phyloP scores from a whole-genome alignment of 1,140 invertebrate species.

The Pogonomyrmex californicus region DNA sequence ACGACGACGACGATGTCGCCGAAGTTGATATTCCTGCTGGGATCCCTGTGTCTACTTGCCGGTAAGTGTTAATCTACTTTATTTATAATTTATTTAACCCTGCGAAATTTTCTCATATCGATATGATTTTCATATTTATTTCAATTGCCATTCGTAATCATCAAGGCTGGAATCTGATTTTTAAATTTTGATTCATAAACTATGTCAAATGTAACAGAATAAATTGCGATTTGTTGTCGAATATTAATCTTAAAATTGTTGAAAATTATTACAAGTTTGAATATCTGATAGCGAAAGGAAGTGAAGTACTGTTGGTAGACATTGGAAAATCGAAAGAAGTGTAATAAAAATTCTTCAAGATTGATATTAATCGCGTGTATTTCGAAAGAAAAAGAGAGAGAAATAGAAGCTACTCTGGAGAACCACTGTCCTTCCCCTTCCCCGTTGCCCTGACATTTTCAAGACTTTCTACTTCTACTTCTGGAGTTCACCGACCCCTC shows the following conservation, averaged over 20 bases:
- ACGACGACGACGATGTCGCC: constrained; percentile 84
- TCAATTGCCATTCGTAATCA: not conserved
- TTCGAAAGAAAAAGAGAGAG: constrained; percentile 1
- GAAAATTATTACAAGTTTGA: not conserved
- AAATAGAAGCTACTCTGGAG: constrained; percentile 79
- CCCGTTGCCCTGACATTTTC: constrained; percentile 84
- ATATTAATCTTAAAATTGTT: not conserved
- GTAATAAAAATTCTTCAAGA: not conserved
- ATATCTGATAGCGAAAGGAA: not conserved
- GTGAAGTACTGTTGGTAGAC: not conserved
- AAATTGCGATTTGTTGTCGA: not conserved
- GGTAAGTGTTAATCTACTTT: constrained; percentile 80
- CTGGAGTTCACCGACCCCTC: constrained; percentile 75
- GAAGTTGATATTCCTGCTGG: constrained; percentile 83
- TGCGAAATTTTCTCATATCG: not conserved
- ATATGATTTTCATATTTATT: too few relatives aligned
- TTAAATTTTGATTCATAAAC: constrained; percentile 1
- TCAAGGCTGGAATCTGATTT: not conserved
- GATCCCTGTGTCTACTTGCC: constrained; percentile 82
- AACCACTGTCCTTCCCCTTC: constrained; percentile 82
- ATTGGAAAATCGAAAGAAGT: constrained; percentile 16
- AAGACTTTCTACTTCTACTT: constrained; percentile 86
- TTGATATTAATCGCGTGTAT: not conserved
- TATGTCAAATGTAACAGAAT: not conserved
- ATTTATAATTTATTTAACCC: not conserved